Conservation (phyloP, 2,797 vertebrate species). For the Poliocrania exsul region DNA sequence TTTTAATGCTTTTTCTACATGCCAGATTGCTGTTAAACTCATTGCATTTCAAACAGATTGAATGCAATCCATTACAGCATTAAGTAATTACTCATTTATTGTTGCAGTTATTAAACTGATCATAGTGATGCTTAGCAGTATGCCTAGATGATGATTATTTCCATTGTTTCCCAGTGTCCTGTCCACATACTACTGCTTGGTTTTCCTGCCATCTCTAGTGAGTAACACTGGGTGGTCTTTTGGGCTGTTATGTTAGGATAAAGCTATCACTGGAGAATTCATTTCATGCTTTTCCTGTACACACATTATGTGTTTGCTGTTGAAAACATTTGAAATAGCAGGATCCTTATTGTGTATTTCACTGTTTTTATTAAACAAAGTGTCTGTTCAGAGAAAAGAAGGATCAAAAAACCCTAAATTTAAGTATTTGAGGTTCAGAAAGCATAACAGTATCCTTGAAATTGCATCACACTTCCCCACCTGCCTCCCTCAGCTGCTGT, state of each 20-base stretch:
- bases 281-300: background rate
- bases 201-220: background rate
- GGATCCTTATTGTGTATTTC: background rate
- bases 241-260: background rate
- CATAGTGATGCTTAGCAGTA: background rate
- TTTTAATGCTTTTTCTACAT: background rate
- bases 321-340: background rate
- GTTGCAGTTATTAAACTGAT: constrained; percentile 1
- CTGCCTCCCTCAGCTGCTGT: accelerated
- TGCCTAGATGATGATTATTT: background rate
- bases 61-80: background rate
- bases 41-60: constrained; percentile 2
- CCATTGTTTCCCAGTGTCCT: background rate
- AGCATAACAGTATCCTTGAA: background rate
- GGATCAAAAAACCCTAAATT: background rate
- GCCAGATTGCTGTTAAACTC: background rate
- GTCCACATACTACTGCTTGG: accelerated
- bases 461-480: background rate
- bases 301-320: background rate
- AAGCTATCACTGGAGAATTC: background rate
- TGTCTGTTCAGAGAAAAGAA: background rate
- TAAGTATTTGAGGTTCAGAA: background rate
- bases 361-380: background rate
- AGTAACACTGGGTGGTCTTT: background rate
- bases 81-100: constrained; percentile 36